Evolutionary conservation across 2,113 vertebrate genomes (phyloP).

Genomic region (Ceyx margarethae): DNA sequence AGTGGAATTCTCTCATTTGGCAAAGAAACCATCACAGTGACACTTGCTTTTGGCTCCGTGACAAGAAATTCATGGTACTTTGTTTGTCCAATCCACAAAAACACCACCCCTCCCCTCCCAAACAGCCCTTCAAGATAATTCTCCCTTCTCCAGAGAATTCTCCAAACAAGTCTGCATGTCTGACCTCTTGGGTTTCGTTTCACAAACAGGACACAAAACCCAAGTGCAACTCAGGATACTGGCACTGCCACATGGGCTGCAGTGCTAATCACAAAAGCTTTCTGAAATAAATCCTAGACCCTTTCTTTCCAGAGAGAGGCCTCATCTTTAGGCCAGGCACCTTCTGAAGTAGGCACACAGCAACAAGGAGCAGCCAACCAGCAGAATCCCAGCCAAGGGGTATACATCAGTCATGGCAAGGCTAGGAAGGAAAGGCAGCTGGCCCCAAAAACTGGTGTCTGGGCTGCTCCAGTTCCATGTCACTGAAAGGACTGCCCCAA

Average conservation of each 20-base stretch:
- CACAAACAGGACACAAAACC: constrained; percentile 85
- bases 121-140: constrained; percentile 31
- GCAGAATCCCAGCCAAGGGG: constrained; percentile 87
- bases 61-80: constrained; percentile 39
- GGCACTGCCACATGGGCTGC: constrained; percentile 81
- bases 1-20: constrained; percentile 40
- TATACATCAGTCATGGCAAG: constrained; percentile 73
- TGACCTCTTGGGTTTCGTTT: constrained; percentile 79
- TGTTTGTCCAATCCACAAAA: constrained; percentile 34
- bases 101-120: constrained; percentile 24
- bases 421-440: constrained; percentile 48
- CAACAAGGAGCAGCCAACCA: constrained; percentile 84
- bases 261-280: constrained; percentile 86
- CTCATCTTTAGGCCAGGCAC: constrained; percentile 85
- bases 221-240: constrained; percentile 81
- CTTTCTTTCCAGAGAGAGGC: constrained; percentile 86
- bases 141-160: constrained; percentile 57
- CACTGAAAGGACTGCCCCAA: constrained; percentile 34
- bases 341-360: constrained; percentile 89
- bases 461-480: constrained; percentile 16
- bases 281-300: constrained; percentile 88
- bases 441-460: constrained; percentile 33
- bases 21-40: background rate
- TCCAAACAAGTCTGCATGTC: constrained; percentile 49
- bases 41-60: constrained; percentile 13